phyloP scores from a whole-genome alignment of 2,888 invertebrate species.

The Petrophora chlorosata region DNA sequence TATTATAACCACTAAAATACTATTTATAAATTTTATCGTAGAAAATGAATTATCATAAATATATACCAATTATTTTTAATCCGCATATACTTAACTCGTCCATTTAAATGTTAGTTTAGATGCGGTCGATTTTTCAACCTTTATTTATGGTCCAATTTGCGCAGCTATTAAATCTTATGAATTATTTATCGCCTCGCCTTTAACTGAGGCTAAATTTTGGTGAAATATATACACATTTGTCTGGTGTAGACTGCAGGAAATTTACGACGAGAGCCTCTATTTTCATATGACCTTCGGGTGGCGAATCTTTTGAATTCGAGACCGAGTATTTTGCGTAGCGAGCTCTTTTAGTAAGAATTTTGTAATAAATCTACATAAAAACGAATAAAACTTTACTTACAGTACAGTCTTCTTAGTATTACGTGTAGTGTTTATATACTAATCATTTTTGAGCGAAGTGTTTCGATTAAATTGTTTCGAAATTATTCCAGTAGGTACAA shows the following conservation, averaged over 20 bases:
- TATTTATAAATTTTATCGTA: too few species aligned
- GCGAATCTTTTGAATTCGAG: slow-evolving; percentile 2
- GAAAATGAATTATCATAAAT: too few species aligned
- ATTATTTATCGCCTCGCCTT: slow-evolving; percentile 41
- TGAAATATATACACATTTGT: slow-evolving; percentile 30
- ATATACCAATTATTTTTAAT: not conserved
- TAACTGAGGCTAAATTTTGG: slow-evolving; percentile 35
- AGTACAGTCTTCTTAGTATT: too few species aligned
- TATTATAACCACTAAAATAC: too few species aligned
- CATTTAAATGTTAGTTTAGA: slow-evolving; percentile 22
- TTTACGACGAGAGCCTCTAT: slow-evolving; percentile 34
- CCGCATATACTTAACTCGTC: not conserved
- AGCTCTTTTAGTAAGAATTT: too few species aligned
- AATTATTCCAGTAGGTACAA: too few species aligned
- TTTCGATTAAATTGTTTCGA: too few species aligned
- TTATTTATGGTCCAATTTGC: slow-evolving; percentile 42
- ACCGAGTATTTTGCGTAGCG: not conserved
- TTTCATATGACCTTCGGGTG: slow-evolving; percentile 24
- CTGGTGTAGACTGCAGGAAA: slow-evolving; percentile 30
- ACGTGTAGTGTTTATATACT: too few species aligned
- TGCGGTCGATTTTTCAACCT: slow-evolving; percentile 30
- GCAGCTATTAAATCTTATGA: slow-evolving; percentile 42
- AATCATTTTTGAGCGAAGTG: too few species aligned
- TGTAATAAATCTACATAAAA: too few species aligned
- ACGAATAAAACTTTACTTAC: too few species aligned